Evolutionary conservation across 92 coral and sea anemone genomes (phyloP), one percentile per base, ranked within the genome.

Genomic region (Zoanthus sociatus): DNA sequence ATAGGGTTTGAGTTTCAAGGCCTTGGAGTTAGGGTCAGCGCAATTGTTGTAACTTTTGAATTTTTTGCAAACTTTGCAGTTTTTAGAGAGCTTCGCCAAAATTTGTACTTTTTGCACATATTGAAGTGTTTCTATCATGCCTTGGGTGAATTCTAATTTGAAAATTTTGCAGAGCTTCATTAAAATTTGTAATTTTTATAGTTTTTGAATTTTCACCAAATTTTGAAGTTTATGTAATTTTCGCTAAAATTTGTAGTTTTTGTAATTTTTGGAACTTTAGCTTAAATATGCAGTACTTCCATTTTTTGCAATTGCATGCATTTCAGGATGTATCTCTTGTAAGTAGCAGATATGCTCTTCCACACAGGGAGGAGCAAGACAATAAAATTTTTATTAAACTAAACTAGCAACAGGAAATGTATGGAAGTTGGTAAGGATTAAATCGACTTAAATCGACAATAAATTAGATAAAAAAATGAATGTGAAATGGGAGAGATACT

Each of bases 1-100:
- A 68, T 68, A 68, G 73, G 73, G 73, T 68, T 68, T 68, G 9
- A 33, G 73, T 68, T 68, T 68, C 73, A 68, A 68, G 73, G 73
- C 42, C 73, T 15, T 68, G 73, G 31, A 5, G 73, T 16, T 68
- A 68, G 73, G 73, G 31, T 68, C 73, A 68, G 73, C 32, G 73
- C 73, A 68, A 68, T 68, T 68, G 1, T 68, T 68, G 73, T 20
- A 68, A 56, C 63, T 56, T 56, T 56, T 56, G 63, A 56, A 56
- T 1, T 68, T 68, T 31, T 68, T 20, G 73, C 42, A 68, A 68
- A 68, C 73, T 67, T 67, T 67, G 73, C 73, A 15, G 73, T 20
- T 68, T 68, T 68, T 68, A 63, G 70, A 63, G 70, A 63, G 70
- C 70, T 63, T 63, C 30, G 70, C 70, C 1, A 63, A 63, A 63